Evolutionary conservation across 2,797 vertebrate species (phyloP).

Genomic region (Gymnothorax reevesii): DNA sequence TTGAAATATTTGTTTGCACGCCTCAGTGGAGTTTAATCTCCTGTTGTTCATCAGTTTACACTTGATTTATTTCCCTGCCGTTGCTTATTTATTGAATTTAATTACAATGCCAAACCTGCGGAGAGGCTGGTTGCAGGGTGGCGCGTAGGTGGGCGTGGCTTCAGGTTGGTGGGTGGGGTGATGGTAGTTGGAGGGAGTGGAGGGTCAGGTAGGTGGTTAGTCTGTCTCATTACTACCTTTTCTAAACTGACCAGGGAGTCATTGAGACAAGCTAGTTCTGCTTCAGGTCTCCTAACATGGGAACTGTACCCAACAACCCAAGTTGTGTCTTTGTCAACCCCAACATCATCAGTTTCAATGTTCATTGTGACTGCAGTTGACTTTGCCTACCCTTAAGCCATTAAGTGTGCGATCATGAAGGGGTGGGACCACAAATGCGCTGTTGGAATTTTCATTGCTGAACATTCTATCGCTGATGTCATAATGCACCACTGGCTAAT

Average conservation of each 20-base stretch:
- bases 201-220: not conserved
- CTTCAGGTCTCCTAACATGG: not conserved
- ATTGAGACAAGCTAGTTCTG: not conserved
- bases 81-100: constrained; percentile 32
- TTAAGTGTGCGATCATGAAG: no score
- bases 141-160: not conserved
- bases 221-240: not conserved
- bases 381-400: constrained; percentile 24
- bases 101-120: constrained; percentile 20
- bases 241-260: not conserved
- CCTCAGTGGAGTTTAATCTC: constrained; percentile 31
- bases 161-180: no score
- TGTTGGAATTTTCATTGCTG: no score
- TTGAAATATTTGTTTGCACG: constrained; percentile 31
- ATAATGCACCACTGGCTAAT: no score
- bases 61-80: constrained; percentile 33
- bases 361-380: constrained; percentile 63
- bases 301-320: constrained; percentile 57
- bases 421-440: no score
- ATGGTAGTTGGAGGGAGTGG: not conserved
- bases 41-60: constrained; percentile 35
- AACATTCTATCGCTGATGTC: no score
- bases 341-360: constrained; percentile 70
- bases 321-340: constrained; percentile 59
- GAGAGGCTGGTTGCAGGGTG: not conserved